A percentile compares a stretch with the other conserved stretches of the same genome.
phyloP scores from a whole-genome alignment of 2,888 invertebrate species.

The Leptinotarsa peninsularis region DNA sequence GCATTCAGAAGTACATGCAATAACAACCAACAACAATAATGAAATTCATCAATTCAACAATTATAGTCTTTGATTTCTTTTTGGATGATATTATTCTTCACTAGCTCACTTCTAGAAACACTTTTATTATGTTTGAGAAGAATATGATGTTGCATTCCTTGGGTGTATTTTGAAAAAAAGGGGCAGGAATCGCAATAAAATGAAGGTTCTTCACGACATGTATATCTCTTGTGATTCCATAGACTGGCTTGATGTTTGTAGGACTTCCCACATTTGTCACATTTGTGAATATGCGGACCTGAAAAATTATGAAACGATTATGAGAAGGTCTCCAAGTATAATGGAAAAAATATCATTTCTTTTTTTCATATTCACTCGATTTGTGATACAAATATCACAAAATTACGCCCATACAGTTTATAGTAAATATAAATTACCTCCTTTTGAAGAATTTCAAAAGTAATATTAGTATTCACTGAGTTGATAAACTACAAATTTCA shows the following conservation, averaged over 20 bases:
- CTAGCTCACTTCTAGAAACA: constrained; percentile 21
- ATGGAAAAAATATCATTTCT: no score
- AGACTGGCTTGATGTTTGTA: constrained; percentile 52
- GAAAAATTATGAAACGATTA: constrained; percentile 1
- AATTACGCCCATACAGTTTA: no score
- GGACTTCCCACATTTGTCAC: constrained; percentile 48
- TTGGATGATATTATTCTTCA: constrained; percentile 1
- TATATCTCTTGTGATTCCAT: constrained; percentile 54
- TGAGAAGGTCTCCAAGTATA: no score
- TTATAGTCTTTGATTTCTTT: neutral
- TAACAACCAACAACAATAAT: no score
- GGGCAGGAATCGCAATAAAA: constrained; percentile 25
- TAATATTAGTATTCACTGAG: no score
- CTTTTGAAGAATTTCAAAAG: no score
- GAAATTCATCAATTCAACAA: no score
- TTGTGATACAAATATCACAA: no score
- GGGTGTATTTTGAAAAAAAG: constrained; percentile 23
- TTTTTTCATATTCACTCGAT: no score
- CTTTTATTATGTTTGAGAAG: constrained; percentile 15
- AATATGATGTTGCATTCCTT: constrained; percentile 30
- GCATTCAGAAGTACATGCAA: no score
- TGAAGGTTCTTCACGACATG: constrained; percentile 50
- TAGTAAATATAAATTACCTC: no score
- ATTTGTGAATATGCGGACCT: constrained; percentile 33
- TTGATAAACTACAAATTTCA: no score